phyloP scores from a whole-genome alignment of 2,888 invertebrate species.

The Laothoe populi region DNA sequence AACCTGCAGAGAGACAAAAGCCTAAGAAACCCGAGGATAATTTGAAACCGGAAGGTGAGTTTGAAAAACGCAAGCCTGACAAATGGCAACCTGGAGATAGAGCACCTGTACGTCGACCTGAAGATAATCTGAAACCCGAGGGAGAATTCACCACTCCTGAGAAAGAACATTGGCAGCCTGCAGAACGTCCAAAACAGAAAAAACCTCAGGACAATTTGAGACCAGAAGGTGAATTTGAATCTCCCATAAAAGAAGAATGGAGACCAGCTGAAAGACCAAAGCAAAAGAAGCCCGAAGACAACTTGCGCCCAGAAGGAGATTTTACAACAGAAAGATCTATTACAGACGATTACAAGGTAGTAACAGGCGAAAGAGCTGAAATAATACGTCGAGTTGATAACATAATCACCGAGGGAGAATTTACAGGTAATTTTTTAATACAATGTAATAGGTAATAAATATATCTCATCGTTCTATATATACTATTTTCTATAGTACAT shows the following conservation, averaged over 20 bases:
- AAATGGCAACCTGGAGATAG: slow-evolving; percentile 64
- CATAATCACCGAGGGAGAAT: slow-evolving; percentile 87
- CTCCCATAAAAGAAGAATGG: slow-evolving; percentile 76
- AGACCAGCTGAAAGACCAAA: slow-evolving; percentile 76
- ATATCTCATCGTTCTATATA: too few species aligned
- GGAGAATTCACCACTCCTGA: slow-evolving; percentile 69
- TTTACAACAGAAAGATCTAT: slow-evolving; percentile 82
- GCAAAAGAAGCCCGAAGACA: slow-evolving; percentile 71
- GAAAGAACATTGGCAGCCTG: slow-evolving; percentile 73
- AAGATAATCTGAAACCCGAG: slow-evolving; percentile 79
- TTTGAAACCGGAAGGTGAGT: slow-evolving; percentile 64
- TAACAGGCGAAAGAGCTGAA: slow-evolving; percentile 87
- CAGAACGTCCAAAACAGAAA: slow-evolving; percentile 76
- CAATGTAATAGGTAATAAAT: too few species aligned
- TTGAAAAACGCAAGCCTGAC: slow-evolving; percentile 55
- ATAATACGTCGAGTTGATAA: slow-evolving; percentile 87
- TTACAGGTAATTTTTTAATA: slow-evolving; percentile 82
- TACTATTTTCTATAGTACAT: too few species aligned
- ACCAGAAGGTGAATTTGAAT: slow-evolving; percentile 84
- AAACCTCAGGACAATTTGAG: slow-evolving; percentile 85
- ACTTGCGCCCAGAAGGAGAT: slow-evolving; percentile 84
- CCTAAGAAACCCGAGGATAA: slow-evolving; percentile 85
- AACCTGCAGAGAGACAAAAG: slow-evolving; percentile 65
- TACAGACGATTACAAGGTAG: slow-evolving; percentile 85
- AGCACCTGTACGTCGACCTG: slow-evolving; percentile 46